phyloP scores from a whole-genome alignment of 1,140 invertebrate genomes.

The Theocolax elegans region DNA sequence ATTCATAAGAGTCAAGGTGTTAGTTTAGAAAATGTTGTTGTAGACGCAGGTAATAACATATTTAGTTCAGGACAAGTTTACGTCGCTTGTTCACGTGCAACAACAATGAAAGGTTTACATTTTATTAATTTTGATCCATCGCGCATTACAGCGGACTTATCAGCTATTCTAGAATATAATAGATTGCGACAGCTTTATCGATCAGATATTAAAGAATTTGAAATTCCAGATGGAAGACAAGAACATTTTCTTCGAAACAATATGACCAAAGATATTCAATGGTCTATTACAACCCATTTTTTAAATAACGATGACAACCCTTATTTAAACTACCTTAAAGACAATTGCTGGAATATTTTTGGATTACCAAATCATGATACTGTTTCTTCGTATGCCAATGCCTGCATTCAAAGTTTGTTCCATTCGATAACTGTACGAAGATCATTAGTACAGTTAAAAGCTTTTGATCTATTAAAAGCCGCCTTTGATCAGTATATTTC shows the following conservation, averaged over 20 bases:
- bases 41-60: conserved; percentile 52
- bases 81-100: conserved; percentile 58
- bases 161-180: conserved; percentile 52
- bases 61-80: conserved; percentile 57
- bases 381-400: conserved; percentile 43
- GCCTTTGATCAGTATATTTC: background rate
- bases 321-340: background rate
- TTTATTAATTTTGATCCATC: conserved; percentile 54
- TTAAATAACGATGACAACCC: background rate
- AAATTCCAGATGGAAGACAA: conserved; percentile 18
- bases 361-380: conserved; percentile 37
- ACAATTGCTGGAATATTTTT: background rate
- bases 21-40: conserved; percentile 52
- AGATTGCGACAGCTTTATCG: conserved; percentile 44
- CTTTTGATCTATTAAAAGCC: background rate
- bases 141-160: conserved; percentile 44
- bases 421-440: background rate
- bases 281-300: background rate
- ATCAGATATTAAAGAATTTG: conserved; percentile 38
- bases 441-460: background rate
- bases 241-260: conserved; percentile 5
- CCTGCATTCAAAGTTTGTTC: conserved; percentile 42
- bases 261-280: conserved; percentile 14
- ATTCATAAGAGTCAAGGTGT: conserved; percentile 62
- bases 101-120: conserved; percentile 50